Base-by-base conservation (phyloP, 2,797 vertebrate genomes). In the Vireo griseus region DNA sequence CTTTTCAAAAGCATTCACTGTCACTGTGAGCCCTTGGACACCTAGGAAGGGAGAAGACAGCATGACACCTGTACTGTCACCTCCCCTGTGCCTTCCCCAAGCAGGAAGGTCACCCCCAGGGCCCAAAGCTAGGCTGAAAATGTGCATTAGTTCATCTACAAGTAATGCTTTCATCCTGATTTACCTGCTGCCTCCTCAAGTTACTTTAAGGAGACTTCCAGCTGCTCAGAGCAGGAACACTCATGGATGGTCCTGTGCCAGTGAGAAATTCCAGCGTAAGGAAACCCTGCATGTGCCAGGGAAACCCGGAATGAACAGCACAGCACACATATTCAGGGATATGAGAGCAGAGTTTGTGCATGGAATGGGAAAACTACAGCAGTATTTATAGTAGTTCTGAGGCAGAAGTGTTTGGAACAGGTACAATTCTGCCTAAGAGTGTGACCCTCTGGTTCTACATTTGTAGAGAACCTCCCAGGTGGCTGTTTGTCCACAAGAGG, bases 71-170 rank as follows among this genome's bases (percentile, higher is more conserved):
- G 61, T 16, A 12, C 59, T 29, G 28, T 22, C 35, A 42, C 35
- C 39, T 51, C 28, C 33, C 2, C 2, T 0, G 11, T 12, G 14
- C 40, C 66, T 21, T 57, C 72, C 24, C 67, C 2, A 0, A 28
- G 45, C 0, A 1, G 31, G n/a, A 71, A 10, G 19, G 45, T 22
- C 76, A 69, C 19, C 17, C 47, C 47, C 68, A 48, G 57, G 40
- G 37, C 79, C 18, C 76, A 79, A 52, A 68, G 2, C 40, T 29
- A 16, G n/a, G 15, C 58, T 81, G 71, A 33, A 51, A 86, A 58
- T 4, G 3, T 63, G 47, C 16, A 48, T 4, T n/a, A 66, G 28
- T 33, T 83, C 25, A 77, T 22, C 42, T 52, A 29, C 61, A 77
- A 42, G 10, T 13, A 47, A 51, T 37, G 47, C 33, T 84, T 93